Percentiles rank a stretch among this genome's conserved stretches.
Conservation (phyloP, 2,113 vertebrate genomes). For the Rhizomys pruinosus region DNA sequence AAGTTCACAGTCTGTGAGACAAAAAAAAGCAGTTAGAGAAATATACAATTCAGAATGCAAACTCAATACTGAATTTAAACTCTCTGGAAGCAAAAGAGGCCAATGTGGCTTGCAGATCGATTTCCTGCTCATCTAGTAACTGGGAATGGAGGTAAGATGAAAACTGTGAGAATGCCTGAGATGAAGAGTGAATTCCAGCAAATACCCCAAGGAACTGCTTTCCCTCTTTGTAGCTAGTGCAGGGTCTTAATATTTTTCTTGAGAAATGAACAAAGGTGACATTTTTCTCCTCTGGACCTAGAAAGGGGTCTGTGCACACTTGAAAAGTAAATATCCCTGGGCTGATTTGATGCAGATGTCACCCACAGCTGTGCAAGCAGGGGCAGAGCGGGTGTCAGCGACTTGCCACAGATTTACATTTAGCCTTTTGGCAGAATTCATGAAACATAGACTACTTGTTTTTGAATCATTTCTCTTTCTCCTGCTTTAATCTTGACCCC, state of each 20-base stretch:
- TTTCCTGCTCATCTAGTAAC: background rate
- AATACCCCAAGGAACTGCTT: conserved; percentile 6
- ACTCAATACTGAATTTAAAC: background rate
- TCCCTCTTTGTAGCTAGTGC: conserved; percentile 5
- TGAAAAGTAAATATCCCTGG: conserved; percentile 65
- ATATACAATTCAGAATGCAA: conserved; percentile 18
- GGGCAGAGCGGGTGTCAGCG: background rate
- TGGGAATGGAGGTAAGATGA: background rate
- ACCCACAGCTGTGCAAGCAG: conserved; percentile 71
- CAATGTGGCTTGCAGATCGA: background rate
- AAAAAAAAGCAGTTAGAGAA: conserved; percentile 41
- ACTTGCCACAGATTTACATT: conserved; percentile 43
- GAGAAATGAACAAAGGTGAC: conserved; percentile 78
- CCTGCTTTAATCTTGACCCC: background rate
- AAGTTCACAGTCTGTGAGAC: conserved; percentile 23
- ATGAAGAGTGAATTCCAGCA: background rate
- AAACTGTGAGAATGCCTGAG: no score
- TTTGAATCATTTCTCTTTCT: conserved; percentile 35
- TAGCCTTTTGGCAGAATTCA: conserved; percentile 39
- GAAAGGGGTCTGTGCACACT: conserved; percentile 60
- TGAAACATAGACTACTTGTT: conserved; percentile 26
- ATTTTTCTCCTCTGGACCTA: conserved; percentile 74
- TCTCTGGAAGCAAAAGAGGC: background rate
- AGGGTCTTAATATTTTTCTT: conserved; percentile 74
- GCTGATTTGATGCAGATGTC: conserved; percentile 70